Evolutionary conservation across 2,888 invertebrate species (phyloP).

Genomic region (Gymnoscelis rufifasciata): DNA sequence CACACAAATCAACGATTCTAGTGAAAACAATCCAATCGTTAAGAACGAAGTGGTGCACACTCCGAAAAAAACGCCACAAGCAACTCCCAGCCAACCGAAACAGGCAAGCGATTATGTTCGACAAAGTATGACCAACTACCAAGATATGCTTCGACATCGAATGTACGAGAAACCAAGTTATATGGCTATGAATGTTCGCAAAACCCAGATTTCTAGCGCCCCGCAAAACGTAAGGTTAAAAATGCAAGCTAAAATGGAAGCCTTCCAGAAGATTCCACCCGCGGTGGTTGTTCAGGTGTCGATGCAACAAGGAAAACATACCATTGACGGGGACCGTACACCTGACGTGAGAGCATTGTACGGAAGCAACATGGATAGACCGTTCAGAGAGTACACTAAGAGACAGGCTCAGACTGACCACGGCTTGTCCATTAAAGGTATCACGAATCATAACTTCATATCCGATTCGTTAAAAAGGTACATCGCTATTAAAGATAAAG

Average conservation of each 20-base stretch:
- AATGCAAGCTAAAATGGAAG: constrained; percentile 2
- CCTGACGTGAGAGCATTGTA: background rate
- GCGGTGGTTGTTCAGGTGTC: background rate
- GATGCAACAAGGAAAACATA: background rate
- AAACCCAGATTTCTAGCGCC: constrained; percentile 33
- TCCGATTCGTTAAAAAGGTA: constrained; percentile 40
- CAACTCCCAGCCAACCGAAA: background rate
- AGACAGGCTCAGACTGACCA: background rate
- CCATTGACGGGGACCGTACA: constrained; percentile 22
- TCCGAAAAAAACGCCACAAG: background rate
- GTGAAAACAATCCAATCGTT: background rate
- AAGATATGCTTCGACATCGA: constrained; percentile 4
- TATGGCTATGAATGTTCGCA: constrained; percentile 38
- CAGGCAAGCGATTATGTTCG: background rate
- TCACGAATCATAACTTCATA: constrained; percentile 29
- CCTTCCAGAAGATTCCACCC: constrained; percentile 20
- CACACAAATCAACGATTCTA: background rate
- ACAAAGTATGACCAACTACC: background rate
- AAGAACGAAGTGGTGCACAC: background rate
- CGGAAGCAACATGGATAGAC: background rate
- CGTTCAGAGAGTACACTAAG: background rate
- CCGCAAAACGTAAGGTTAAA: constrained; percentile 36
- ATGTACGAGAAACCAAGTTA: constrained; percentile 29
- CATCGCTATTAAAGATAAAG: constrained; percentile 37
- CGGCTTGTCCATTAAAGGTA: background rate